Evolutionary conservation across 2,797 vertebrate species (phyloP).

Genomic region (Sphenodon punctatus): DNA sequence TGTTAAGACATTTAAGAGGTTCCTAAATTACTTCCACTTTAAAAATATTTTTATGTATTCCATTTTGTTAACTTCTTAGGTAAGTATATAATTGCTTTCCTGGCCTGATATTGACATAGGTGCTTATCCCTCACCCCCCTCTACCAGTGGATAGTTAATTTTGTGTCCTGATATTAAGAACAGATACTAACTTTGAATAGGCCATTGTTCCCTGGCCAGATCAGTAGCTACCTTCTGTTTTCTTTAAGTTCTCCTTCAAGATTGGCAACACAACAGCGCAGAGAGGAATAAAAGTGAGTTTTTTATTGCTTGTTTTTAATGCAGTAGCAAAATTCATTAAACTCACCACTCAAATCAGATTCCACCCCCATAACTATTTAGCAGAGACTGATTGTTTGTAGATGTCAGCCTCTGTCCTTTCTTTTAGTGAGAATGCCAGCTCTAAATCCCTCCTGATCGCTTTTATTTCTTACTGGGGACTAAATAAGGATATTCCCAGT

Average conservation of each 20-base stretch:
- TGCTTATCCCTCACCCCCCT: not conserved
- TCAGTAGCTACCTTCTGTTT: conserved; percentile 62
- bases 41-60: conserved; percentile 56
- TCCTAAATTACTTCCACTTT: conserved; percentile 63
- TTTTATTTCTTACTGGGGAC: conserved; percentile 50
- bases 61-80: conserved; percentile 50
- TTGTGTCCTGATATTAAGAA: conserved; percentile 70
- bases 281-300: conserved; percentile 5
- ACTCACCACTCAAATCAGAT: conserved; percentile 8
- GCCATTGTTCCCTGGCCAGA: conserved; percentile 73
- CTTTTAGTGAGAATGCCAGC: conserved; percentile 55
- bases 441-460: conserved; percentile 55
- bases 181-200: conserved; percentile 74
- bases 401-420: conserved; percentile 31
- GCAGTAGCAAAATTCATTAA: not conserved
- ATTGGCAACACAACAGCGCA: conserved; percentile 16
- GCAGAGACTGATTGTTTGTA: conserved; percentile 8
- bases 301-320: conserved; percentile 19
- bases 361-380: not conserved
- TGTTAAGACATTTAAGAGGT: conserved; percentile 60
- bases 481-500: conserved; percentile 44
- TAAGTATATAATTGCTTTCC: conserved; percentile 60
- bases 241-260: conserved; percentile 33
- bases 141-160: conserved; percentile 45
- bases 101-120: conserved; percentile 33